phyloP scores from a whole-genome alignment of 2,888 invertebrate genomes.

The Zeuzera pyrina region DNA sequence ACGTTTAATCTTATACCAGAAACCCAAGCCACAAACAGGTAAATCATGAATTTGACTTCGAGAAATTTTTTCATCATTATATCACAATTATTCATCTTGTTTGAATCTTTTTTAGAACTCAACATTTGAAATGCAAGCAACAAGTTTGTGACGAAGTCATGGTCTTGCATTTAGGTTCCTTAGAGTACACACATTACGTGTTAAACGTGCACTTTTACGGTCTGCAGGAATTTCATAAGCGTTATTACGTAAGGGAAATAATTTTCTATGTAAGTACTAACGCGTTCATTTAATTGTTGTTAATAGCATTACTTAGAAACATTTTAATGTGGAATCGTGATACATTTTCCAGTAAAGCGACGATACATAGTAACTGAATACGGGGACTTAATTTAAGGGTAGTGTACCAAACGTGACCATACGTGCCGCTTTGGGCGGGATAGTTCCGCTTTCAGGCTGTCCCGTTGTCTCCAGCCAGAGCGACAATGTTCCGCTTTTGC shows the following conservation, averaged over 20 bases:
- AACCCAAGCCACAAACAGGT: conserved; percentile 82
- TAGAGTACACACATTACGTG: conserved; percentile 91
- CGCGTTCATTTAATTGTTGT: conserved; percentile 10
- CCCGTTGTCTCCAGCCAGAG: not conserved
- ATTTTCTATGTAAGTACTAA: conserved; percentile 85
- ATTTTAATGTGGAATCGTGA: not conserved
- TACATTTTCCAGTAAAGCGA: too few species aligned
- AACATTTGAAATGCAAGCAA: conserved; percentile 85
- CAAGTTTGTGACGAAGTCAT: conserved; percentile 91
- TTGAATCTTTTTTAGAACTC: conserved; percentile 71
- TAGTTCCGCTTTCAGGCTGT: not conserved
- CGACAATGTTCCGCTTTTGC: not conserved
- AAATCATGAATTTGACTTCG: too few species aligned
- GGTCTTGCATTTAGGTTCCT: conserved; percentile 89
- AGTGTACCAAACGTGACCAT: not conserved
- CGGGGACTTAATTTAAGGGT: too few species aligned
- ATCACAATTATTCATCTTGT: conserved; percentile 1
- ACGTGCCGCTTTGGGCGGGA: not conserved
- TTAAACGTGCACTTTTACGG: conserved; percentile 89
- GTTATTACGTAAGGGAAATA: conserved; percentile 88
- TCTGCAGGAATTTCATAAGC: conserved; percentile 86
- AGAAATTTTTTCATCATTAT: too few species aligned
- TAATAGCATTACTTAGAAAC: not conserved
- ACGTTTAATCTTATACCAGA: conserved; percentile 77
- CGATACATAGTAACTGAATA: too few species aligned